Evolutionary conservation across 2,113 vertebrate species (phyloP), one percentile per base, ranked within the genome.

Genomic region (Onychorhynchus coronatus): DNA sequence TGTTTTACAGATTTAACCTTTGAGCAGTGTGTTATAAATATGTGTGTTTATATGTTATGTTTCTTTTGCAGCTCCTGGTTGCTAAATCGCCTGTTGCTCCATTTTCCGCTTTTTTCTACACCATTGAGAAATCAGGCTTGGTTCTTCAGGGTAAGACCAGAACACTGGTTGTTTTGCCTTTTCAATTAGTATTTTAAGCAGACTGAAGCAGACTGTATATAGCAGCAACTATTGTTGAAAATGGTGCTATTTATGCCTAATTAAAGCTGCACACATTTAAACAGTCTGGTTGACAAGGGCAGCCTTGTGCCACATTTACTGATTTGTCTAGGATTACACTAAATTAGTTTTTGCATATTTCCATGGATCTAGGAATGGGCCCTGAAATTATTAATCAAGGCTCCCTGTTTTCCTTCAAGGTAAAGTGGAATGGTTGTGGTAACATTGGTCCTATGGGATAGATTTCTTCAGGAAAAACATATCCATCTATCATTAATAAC

Each of bases 71-170:
- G 98, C 96, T 99, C 67, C 97, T 98, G 79, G 95, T 98, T 75
- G 98, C 98, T 85, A 99, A 99, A 88, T 99, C 98, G 13, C 98
- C 98, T 30, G 93, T 98, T 94, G 98, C 98, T 87, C 98, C 98
- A 9, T 98, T 98, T 74, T 96, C 98, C 0, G 42, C 97, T 56
- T 98, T 99, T 78, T 94, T 95, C 95, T 99, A 98, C 93, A 98
- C 97, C 72, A 97, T 98, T 89, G 95, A 98, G 92, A 98, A 97
- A 73, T 97, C 98, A 53, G 98, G 98, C 59, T 97, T 99, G 85
- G 91, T 98, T 91, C 97, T 99, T 78, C 97, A 98, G 97, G 98
- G 98, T 99, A 97, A 98, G 98, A 96, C 33, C 33, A 68, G 35
- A 92, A 4, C 28, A 67, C 6, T 39, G 22, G 15, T 61, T 77